These are phyloP conservation scores for Empidonax traillii DNA, from an alignment of 2,113 vertebrate genomes.

Conservation along the genomic window DNA sequence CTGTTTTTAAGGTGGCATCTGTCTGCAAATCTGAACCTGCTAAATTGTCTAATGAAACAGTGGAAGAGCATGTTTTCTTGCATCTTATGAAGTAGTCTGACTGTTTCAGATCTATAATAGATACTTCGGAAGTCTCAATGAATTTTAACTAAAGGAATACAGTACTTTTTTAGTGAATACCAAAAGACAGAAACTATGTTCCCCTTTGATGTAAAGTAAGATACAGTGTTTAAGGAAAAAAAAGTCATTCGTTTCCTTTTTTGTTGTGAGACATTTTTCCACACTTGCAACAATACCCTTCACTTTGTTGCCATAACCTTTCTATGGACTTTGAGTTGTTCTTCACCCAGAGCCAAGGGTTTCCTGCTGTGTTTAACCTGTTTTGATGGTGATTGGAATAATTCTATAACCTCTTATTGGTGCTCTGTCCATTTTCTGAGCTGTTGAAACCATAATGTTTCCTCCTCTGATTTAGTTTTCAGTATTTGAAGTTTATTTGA, in stretches of 20 bases:
- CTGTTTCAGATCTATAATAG: not conserved
- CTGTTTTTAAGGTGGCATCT: not conserved
- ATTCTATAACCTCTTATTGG: not conserved
- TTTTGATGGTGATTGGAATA: not conserved
- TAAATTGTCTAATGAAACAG: not conserved
- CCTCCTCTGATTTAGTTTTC: not conserved
- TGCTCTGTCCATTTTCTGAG: not conserved
- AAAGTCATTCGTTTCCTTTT: not conserved
- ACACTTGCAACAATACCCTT: not conserved
- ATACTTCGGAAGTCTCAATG: not conserved
- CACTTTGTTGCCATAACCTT: not conserved
- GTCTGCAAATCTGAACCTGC: not conserved
- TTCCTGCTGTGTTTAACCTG: not conserved
- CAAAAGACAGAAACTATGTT: not conserved
- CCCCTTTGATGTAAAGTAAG: not conserved
- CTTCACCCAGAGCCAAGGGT: not conserved
- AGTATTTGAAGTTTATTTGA: not conserved
- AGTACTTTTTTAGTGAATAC: not conserved
- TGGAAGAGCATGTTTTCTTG: not conserved
- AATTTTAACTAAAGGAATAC: not conserved
- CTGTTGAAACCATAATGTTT: not conserved
- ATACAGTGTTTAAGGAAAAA: not conserved
- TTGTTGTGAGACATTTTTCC: not conserved
- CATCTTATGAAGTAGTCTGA: not conserved
- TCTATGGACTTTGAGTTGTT: not conserved